Conservation (phyloP, 1,140 invertebrate species). For the Ganaspis sp. region DNA sequence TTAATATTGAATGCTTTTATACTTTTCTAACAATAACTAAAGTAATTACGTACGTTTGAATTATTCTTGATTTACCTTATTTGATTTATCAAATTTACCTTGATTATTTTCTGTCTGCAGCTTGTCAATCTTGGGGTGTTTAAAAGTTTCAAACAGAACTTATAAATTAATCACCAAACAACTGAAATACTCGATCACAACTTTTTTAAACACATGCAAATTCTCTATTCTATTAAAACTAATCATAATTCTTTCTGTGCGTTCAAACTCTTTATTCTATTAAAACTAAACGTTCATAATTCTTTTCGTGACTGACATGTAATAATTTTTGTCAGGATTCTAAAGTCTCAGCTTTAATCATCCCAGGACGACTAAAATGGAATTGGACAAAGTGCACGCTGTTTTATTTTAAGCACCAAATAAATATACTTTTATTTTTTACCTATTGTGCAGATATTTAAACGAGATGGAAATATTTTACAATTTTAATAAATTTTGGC, state of each 20-base stretch:
- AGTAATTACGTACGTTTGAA: neutral
- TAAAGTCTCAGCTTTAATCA: slow-evolving; percentile 66
- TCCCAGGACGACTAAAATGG: slow-evolving; percentile 48
- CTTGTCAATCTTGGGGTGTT: neutral
- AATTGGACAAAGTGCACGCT: slow-evolving; percentile 48
- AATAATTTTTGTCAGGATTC: slow-evolving; percentile 69
- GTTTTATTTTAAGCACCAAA: neutral
- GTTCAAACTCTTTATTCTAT: no score
- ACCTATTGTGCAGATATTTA: neutral
- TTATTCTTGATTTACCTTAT: no score
- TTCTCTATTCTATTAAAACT: neutral
- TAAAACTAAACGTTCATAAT: no score
- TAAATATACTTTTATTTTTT: neutral
- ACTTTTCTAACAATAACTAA: no score
- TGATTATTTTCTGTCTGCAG: neutral
- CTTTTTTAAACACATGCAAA: neutral
- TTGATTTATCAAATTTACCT: no score
- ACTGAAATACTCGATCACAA: slow-evolving; percentile 22
- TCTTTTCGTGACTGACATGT: slow-evolving; percentile 53
- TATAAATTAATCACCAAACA: neutral
- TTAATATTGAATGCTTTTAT: slow-evolving; percentile 8
- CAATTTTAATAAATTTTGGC: neutral
- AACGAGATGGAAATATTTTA: neutral
- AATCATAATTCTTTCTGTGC: neutral
- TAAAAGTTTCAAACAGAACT: no score